Evolutionary conservation across 92 coral and sea anemone genomes (phyloP).

Genomic region (Isaurus tuberculatus): DNA sequence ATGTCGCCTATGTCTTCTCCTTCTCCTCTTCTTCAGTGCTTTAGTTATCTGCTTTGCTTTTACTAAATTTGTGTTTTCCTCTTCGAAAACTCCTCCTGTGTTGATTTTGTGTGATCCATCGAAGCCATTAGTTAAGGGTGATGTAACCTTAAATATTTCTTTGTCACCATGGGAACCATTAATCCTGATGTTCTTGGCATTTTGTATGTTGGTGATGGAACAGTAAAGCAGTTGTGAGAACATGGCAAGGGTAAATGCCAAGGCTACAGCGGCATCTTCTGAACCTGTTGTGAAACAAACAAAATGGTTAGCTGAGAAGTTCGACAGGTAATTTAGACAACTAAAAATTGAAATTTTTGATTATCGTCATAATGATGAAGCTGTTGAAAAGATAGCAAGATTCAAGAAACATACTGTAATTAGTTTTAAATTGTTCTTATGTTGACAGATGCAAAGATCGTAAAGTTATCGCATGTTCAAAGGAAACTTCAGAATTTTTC

Average conservation of each 20-base stretch:
- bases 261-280: slow-evolving; percentile 76
- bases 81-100: slow-evolving; percentile 3
- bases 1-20: slow-evolving; percentile 80
- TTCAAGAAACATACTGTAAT: too few relatives aligned
- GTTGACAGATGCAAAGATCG: too few relatives aligned
- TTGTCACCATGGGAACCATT: slow-evolving; percentile 47
- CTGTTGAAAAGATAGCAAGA: too few relatives aligned
- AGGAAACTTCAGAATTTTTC: too few relatives aligned
- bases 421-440: too few relatives aligned
- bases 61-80: slow-evolving; percentile 60
- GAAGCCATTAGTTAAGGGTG: slow-evolving; percentile 56
- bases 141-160: not conserved
- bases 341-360: too few relatives aligned
- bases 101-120: slow-evolving; percentile 33
- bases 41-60: slow-evolving; percentile 75
- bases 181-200: slow-evolving; percentile 41
- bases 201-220: slow-evolving; percentile 74
- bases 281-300: slow-evolving; percentile 59
- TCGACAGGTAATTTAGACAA: too few relatives aligned
- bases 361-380: too few relatives aligned
- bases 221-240: slow-evolving; percentile 81
- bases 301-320: too few relatives aligned
- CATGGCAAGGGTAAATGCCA: slow-evolving; percentile 80
- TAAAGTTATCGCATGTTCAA: too few relatives aligned
- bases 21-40: slow-evolving; percentile 81